Evolutionary conservation across 2,797 vertebrate species (phyloP).

Genomic region (Falco berigora): DNA sequence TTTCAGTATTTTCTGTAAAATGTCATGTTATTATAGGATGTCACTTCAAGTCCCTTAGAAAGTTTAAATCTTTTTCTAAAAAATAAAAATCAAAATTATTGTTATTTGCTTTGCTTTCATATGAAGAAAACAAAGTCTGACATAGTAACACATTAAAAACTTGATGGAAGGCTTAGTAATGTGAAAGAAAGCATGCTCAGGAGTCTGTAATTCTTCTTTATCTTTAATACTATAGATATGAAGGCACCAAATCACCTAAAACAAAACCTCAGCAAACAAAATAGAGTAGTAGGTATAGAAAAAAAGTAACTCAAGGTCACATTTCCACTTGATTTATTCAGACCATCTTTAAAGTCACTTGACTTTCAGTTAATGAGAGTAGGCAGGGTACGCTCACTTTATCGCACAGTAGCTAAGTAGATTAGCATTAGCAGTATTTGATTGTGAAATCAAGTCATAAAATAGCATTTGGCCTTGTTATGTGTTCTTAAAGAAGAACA

Average conservation of each 20-base stretch:
- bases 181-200: not conserved
- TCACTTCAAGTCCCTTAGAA: not conserved
- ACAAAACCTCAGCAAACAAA: not conserved
- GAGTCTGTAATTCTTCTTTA: not conserved
- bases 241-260: not conserved
- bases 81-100: not conserved
- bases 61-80: not conserved
- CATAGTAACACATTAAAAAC: not conserved
- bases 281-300: not conserved
- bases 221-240: not conserved
- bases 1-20: not conserved
- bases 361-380: not conserved
- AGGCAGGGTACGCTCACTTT: not conserved
- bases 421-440: not conserved
- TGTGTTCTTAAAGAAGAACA: not conserved
- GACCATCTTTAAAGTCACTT: not conserved
- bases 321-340: not conserved
- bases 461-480: not conserved
- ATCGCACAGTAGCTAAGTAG: not conserved
- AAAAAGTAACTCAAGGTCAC: not conserved
- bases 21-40: not conserved
- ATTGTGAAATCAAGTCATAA: not conserved
- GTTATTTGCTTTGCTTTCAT: not conserved
- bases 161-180: not conserved
- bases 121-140: not conserved